phyloP scores from a whole-genome alignment of 2,113 vertebrate genomes.

The Rhizomys pruinosus region DNA sequence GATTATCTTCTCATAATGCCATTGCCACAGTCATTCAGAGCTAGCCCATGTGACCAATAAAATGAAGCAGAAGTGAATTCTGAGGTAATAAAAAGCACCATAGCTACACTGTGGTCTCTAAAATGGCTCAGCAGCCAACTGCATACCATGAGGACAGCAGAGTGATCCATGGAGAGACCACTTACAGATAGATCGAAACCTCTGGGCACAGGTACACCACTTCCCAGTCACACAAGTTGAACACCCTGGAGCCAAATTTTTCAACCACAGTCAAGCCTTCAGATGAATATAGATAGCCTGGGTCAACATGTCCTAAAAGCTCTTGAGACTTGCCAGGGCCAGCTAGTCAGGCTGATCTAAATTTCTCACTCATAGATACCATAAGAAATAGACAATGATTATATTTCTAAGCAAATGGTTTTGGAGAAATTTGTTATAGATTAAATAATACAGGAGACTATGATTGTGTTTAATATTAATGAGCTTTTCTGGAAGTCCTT shows the following conservation, averaged over 20 bases:
- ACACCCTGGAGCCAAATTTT: not conserved
- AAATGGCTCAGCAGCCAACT: not conserved
- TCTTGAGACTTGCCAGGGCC: not conserved
- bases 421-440: not conserved
- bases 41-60: not conserved
- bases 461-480: not conserved
- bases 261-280: not conserved
- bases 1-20: not conserved
- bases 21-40: not conserved
- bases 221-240: not conserved
- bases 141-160: not conserved
- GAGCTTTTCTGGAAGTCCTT: not conserved
- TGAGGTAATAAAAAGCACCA: not conserved
- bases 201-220: not conserved
- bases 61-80: not conserved
- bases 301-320: not conserved
- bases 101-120: not conserved
- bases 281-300: not conserved
- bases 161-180: not conserved
- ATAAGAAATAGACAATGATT: not conserved
- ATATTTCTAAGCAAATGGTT: constrained; percentile 12
- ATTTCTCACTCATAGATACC: not conserved
- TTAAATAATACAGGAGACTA: not conserved
- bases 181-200: not conserved
- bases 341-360: not conserved